Evolutionary conservation across 2,888 invertebrate genomes (phyloP), one percentile per base, ranked within the genome.

Genomic region (Hypolimnas misippus): DNA sequence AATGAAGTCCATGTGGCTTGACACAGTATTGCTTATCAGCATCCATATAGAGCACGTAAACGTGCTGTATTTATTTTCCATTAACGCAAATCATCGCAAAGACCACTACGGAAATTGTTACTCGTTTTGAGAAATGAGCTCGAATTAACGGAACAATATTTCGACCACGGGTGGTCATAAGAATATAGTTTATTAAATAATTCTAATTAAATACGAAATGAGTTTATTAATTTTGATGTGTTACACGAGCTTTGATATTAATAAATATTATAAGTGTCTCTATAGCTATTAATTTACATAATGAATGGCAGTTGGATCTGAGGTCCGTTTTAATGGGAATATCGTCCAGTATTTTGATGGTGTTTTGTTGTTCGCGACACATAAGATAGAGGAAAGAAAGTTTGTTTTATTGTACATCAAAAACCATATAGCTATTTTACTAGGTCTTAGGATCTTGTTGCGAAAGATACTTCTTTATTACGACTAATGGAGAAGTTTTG

Each of bases 281-380:
- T 60, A 53, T 44, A 33, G 44, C 31, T 25, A 19, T n/a, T 49
- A 16, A 60, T 61, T 61, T 55, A 50, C 61, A 61, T 61, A 55
- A 51, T 50, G 10, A 61, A 35, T 46, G 12, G 17, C 3, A 33
- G 7, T 46, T 21, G 59, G 21, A 35, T 29, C n/a, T 14, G n/a
- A 10, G 29, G 38, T 51, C n/a, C n/a, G 58, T 51, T 58, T 46
- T 16, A 42, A 38, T 58, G 25, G 6, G 12, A 44, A 21, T 35
- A 14, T 12, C 10, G 44, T 44, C 10, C 12, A 10, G 44, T 16
- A 2, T 16, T 44, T 14, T 49, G 29, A 25, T 49, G 12, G 6
- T 29, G 12, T 25, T 49, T 29, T 14, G 25, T 1, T 19, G 21
- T 46, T 21, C 21, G 12, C 19, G 17, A 17, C 4, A 12, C 44